Percentiles rank a stretch among this genome's conserved stretches.
Conservation (phyloP, 2,888 invertebrate species). For the Pristionchus japonicus region DNA sequence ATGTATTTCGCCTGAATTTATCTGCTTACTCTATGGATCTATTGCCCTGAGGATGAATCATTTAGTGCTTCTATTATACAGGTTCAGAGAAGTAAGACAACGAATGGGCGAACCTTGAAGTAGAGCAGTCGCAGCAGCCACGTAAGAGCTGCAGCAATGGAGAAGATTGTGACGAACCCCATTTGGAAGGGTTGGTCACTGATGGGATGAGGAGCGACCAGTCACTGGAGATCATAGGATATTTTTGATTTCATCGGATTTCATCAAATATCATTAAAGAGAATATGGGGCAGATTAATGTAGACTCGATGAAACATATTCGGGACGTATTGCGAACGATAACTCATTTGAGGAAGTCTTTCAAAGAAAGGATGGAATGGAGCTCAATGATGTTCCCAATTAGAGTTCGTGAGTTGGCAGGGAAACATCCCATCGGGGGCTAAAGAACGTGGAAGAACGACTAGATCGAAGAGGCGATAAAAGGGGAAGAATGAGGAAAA, state of each 20-base stretch:
- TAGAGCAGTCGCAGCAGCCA: constrained; percentile 19
- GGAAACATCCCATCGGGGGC: background rate
- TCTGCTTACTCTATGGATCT: too few species aligned
- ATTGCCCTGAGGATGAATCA: too few species aligned
- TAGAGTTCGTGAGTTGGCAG: background rate
- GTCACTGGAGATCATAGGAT: background rate
- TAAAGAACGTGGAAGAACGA: constrained; percentile 7
- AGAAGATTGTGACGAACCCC: constrained; percentile 6
- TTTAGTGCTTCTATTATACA: background rate
- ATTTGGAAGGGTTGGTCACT: background rate
- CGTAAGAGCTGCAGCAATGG: background rate
- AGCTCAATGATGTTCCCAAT: background rate
- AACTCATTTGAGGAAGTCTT: too few species aligned
- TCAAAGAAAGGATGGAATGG: background rate
- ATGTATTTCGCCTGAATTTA: constrained; percentile 26
- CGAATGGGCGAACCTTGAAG: background rate
- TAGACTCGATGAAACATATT: background rate
- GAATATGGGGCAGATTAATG: too few species aligned
- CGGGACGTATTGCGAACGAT: too few species aligned
- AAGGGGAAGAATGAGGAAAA: constrained; percentile 26
- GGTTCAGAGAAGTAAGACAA: too few species aligned
- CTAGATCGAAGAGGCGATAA: constrained; percentile 2
- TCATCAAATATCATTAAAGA: too few species aligned
- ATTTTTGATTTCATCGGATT: background rate
- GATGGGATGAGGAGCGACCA: background rate